Percentiles rank a stretch among this genome's conserved stretches.
phyloP scores from a whole-genome alignment of 1,140 invertebrate species.

The Psilanteris sp. region DNA sequence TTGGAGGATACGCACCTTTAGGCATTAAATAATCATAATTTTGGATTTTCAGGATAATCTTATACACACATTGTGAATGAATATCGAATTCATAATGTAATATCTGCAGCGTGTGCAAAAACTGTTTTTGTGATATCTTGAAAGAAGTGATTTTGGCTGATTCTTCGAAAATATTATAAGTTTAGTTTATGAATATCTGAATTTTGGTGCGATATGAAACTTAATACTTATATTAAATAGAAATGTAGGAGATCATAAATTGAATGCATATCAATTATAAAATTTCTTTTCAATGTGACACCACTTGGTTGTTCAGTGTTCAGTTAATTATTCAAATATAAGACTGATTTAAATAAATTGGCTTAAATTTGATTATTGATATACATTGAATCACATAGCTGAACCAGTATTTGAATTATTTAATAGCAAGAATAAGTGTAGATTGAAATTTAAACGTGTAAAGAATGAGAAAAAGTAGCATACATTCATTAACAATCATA shows the following conservation, averaged over 20 bases:
- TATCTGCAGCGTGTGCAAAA: slow-evolving; percentile 9
- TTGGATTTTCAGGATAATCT: slow-evolving; percentile 6
- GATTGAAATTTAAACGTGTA: slow-evolving; percentile 35
- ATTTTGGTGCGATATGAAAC: slow-evolving; percentile 22
- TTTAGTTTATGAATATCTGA: neutral
- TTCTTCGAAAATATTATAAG: neutral
- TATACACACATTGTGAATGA: slow-evolving; percentile 20
- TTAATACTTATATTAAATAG: slow-evolving; percentile 22
- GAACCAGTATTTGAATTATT: slow-evolving; percentile 20
- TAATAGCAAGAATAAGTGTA: slow-evolving; percentile 11
- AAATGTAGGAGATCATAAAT: neutral
- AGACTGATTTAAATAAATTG: neutral
- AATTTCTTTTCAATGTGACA: too few relatives aligned
- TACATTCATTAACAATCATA: slow-evolving; percentile 52
- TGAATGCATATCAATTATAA: slow-evolving; percentile 16
- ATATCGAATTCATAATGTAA: slow-evolving; percentile 24
- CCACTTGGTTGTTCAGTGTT: too few relatives aligned
- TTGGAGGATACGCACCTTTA: slow-evolving; percentile 33
- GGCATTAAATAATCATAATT: slow-evolving; percentile 1
- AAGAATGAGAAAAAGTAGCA: slow-evolving; percentile 31
- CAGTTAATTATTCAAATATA: neutral
- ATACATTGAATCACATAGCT: slow-evolving; percentile 3
- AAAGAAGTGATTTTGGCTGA: slow-evolving; percentile 21
- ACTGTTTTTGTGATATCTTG: slow-evolving; percentile 5
- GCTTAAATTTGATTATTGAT: slow-evolving; percentile 28